phyloP scores from a whole-genome alignment of 2,113 vertebrate species.

The Chroicocephalus ridibundus region DNA sequence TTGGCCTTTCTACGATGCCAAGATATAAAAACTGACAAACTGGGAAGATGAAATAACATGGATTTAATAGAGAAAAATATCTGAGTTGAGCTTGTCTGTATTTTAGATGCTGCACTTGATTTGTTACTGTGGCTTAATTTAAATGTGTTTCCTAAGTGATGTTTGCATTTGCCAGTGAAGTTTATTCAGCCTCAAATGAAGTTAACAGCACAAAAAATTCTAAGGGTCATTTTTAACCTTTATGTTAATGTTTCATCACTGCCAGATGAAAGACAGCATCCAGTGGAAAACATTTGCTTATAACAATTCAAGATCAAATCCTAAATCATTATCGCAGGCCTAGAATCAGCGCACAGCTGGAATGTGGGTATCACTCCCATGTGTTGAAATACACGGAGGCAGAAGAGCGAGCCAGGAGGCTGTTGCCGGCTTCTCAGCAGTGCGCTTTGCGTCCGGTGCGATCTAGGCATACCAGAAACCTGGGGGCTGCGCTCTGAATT shows the following conservation, averaged over 20 bases:
- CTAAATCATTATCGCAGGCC: not conserved
- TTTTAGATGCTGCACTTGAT: not conserved
- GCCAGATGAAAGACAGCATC: not conserved
- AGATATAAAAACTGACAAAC: not conserved
- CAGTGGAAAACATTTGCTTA: not conserved
- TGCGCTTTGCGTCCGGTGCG: not conserved
- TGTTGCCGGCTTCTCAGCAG: not conserved
- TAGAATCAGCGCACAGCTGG: not conserved
- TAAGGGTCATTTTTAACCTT: not conserved
- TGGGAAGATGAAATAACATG: not conserved
- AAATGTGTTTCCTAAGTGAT: not conserved
- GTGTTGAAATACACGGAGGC: rapidly evolving
- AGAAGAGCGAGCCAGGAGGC: not conserved
- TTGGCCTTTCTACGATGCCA: not conserved
- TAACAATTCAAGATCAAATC: not conserved
- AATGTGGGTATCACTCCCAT: not conserved
- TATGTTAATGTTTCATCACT: not conserved
- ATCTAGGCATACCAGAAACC: not conserved
- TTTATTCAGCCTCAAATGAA: not conserved
- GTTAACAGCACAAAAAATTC: not conserved
- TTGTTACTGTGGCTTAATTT: not conserved
- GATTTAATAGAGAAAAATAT: not conserved
- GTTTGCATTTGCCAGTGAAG: not conserved
- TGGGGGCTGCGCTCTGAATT: not conserved
- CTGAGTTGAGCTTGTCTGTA: not conserved